A percentile compares a stretch with the other conserved stretches of the same genome.
phyloP scores from a whole-genome alignment of 2,797 vertebrate species.

The Sternotherus odoratus region DNA sequence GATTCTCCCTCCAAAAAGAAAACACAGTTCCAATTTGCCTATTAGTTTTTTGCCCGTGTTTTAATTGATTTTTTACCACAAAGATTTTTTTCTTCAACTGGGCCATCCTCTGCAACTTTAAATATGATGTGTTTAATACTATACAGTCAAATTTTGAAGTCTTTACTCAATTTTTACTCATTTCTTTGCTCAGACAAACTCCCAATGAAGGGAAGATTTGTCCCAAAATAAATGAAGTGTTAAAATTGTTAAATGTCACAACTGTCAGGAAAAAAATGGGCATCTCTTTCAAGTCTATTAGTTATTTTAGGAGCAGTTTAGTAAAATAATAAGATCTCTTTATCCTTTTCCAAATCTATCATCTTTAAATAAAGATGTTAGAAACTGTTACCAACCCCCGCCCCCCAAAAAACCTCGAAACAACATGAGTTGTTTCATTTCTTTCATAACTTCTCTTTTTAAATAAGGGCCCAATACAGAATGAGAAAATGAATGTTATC shows the following conservation, averaged over 20 bases:
- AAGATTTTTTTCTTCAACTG: slow-evolving; percentile 9
- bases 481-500: slow-evolving; percentile 79
- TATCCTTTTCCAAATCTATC: slow-evolving; percentile 23
- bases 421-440: slow-evolving; percentile 60
- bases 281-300: slow-evolving; percentile 1
- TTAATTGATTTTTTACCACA: slow-evolving; percentile 65
- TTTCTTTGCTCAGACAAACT: background rate
- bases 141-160: slow-evolving; percentile 9
- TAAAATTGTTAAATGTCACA: slow-evolving; percentile 68
- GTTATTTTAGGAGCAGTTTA: slow-evolving; percentile 41
- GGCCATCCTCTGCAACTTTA: slow-evolving; percentile 15
- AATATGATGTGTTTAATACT: background rate
- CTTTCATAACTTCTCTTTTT: slow-evolving; percentile 67
- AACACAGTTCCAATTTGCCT: slow-evolving; percentile 63
- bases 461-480: slow-evolving; percentile 61
- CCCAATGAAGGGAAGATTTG: background rate
- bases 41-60: slow-evolving; percentile 59
- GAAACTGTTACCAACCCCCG: slow-evolving; percentile 19
- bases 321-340: slow-evolving; percentile 18
- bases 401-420: background rate
- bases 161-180: slow-evolving; percentile 31
- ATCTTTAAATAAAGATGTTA: slow-evolving; percentile 50
- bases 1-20: slow-evolving; percentile 75
- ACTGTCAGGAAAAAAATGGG: slow-evolving; percentile 14
- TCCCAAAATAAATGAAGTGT: background rate